Evolutionary conservation across 2,113 vertebrate species (phyloP).

Genomic region (Oncorhynchus kisutch): DNA sequence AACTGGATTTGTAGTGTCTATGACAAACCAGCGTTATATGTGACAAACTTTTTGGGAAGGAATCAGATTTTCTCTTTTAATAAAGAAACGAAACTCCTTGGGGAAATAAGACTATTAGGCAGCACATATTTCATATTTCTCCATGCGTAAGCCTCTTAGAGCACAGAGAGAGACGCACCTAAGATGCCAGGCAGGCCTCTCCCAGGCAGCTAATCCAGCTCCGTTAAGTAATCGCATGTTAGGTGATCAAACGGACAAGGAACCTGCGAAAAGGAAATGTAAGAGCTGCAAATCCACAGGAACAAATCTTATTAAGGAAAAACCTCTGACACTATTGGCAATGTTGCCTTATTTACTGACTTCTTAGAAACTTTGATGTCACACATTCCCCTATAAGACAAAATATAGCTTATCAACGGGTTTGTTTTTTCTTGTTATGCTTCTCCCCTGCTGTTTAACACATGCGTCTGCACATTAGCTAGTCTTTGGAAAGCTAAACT

Average conservation of each 20-base stretch:
- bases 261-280: constrained; percentile 69
- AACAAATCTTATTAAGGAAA: constrained; percentile 75
- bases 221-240: constrained; percentile 70
- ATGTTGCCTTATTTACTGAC: constrained; percentile 34
- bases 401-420: constrained; percentile 23
- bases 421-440: constrained; percentile 31
- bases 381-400: not conserved
- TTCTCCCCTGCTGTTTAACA: constrained; percentile 52
- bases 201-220: constrained; percentile 66
- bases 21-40: constrained; percentile 59
- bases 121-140: constrained; percentile 68
- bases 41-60: constrained; percentile 57
- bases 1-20: constrained; percentile 62
- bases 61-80: constrained; percentile 58
- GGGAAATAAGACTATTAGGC: constrained; percentile 71
- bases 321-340: constrained; percentile 36
- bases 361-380: constrained; percentile 32
- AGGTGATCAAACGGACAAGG: constrained; percentile 74
- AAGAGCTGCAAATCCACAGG: constrained; percentile 67
- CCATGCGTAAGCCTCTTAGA: constrained; percentile 70
- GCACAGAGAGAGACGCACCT: constrained; percentile 70
- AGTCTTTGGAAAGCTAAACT: constrained; percentile 17
- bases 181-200: constrained; percentile 59
- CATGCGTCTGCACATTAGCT: constrained; percentile 33
- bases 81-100: constrained; percentile 32